Evolutionary conservation across 2,797 vertebrate species (phyloP), one percentile per base, ranked within the genome.

Genomic region (Sebastes taczanowskii): DNA sequence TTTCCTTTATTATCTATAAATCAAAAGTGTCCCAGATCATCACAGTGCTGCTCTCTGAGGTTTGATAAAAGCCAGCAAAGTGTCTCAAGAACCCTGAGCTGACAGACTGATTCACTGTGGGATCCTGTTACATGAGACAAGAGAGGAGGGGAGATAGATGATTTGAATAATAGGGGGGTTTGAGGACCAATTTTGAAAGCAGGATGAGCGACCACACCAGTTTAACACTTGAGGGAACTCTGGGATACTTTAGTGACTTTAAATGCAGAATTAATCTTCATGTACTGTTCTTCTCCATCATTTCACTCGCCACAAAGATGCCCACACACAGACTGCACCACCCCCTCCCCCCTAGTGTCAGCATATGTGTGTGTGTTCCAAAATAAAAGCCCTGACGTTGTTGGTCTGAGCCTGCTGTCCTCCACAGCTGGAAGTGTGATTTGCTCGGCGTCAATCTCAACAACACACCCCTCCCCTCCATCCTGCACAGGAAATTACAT

Each of bases 341-440:
- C 23, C 52, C 2, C 2, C 20, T 11, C 13, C 29, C 8, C 13
- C 18, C 38, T 23, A n/a, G 35, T 85, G 58, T 83, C 71, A 34
- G 79, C 53, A 22, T 63, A 25, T 86, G 77, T 82, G 82, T 75
- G 81, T 80, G 30, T 61, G 86, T 91, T 86, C 70, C 75, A 77
- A 82, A 89, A 83, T 86, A 90, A 90, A 88, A 88, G 42, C 69
- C 70, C 64, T 49, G 78, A 61, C 75, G 82, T 78, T 77, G 81
- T 72, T 64, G 62, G 62, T 90, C 76, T 84, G 78, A 20, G 10
- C 72, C 79, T 6, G 38, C 78, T 78, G 73, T 74, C 83, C 80
- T 85, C 74, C 93, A 92, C 93, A 93, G 94, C 91, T 95, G 93
- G 91, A 93, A 91, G 91, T 88, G 88, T 86, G 88, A 94, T 92